Conservation (phyloP, 2,888 invertebrate species). For the Meta bourneti region DNA sequence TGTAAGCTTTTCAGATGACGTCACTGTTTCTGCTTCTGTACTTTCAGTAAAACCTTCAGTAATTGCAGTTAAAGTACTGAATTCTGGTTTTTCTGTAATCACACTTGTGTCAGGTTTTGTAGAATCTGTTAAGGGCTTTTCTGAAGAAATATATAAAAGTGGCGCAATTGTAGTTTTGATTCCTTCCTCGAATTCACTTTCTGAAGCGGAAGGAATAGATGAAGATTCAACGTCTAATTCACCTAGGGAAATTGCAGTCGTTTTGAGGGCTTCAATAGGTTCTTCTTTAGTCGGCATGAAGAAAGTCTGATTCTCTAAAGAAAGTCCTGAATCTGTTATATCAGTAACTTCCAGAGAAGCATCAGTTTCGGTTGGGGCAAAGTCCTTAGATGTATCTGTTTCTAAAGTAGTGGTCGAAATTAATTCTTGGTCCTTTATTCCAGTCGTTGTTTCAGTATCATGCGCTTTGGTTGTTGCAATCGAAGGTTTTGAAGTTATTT, state of each 20-base stretch:
- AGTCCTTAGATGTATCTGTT: background rate
- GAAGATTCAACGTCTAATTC: background rate
- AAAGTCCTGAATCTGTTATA: background rate
- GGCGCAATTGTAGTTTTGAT: background rate
- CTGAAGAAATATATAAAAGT: background rate
- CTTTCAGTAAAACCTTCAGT: background rate
- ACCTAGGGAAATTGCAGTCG: background rate
- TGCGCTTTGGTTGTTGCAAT: background rate
- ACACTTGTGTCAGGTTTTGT: background rate
- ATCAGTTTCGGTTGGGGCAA: background rate
- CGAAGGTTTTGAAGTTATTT: background rate
- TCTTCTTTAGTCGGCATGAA: background rate
- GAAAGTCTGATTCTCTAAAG: background rate
- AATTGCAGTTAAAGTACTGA: background rate
- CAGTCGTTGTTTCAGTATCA: background rate
- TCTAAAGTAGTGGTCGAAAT: background rate
- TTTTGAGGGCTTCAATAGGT: background rate
- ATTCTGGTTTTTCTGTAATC: background rate
- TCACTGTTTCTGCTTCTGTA: background rate
- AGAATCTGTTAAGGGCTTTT: background rate
- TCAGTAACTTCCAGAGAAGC: background rate
- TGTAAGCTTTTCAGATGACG: background rate
- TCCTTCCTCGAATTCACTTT: background rate
- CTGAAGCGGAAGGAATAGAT: background rate
- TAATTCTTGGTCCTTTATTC: background rate